These are phyloP conservation scores for Trochalopteron elliotii DNA, from an alignment of 2,113 vertebrate species.

Conservation along the genomic window DNA sequence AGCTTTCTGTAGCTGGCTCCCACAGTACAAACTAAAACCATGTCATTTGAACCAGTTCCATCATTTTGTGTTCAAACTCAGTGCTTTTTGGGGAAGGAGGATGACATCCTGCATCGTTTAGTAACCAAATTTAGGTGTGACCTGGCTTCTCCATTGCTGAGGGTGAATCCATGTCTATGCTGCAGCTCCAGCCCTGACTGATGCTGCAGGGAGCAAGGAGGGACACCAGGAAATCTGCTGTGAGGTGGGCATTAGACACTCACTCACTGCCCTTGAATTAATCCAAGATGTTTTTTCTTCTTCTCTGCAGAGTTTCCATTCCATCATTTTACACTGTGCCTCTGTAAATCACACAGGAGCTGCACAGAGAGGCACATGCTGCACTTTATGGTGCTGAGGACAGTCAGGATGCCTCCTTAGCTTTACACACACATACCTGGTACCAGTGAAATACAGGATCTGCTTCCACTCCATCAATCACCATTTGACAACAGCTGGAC, in stretches of 20 bases:
- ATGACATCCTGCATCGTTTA: background rate
- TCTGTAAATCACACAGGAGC: background rate
- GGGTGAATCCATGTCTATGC: background rate
- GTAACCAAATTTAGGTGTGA: background rate
- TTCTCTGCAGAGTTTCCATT: background rate
- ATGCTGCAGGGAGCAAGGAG: background rate
- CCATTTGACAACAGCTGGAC: background rate
- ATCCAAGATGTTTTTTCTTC: background rate
- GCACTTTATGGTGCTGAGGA: rapidly evolving
- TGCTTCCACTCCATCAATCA: background rate
- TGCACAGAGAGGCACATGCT: background rate
- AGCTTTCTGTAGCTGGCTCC: background rate
- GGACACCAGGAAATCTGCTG: background rate
- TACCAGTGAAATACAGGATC: background rate
- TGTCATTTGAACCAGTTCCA: background rate
- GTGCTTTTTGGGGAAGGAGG: background rate
- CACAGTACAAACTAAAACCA: background rate
- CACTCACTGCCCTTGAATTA: background rate
- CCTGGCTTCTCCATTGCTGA: background rate
- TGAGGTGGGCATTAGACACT: background rate
- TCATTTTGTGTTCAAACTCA: background rate
- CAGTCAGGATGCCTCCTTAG: background rate
- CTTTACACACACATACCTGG: background rate
- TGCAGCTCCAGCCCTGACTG: background rate
- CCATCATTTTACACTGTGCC: background rate